phyloP scores from a whole-genome alignment of 2,888 invertebrate genomes.

The Muscina levida region DNA sequence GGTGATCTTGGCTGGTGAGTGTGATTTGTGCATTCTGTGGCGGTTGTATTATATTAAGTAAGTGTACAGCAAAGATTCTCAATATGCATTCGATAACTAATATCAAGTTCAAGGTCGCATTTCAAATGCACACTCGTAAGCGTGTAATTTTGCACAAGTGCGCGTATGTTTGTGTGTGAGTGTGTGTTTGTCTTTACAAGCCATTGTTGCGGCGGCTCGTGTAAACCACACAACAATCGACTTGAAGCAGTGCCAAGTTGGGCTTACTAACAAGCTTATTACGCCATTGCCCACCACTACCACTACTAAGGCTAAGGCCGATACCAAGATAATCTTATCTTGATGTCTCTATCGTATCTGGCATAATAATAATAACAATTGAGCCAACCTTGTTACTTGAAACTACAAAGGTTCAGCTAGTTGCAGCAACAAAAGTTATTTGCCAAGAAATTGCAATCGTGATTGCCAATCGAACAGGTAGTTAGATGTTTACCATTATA shows the following conservation, averaged over 20 bases:
- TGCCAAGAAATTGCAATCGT: too few species aligned
- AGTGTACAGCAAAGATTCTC: conserved; percentile 53
- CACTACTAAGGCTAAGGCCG: not conserved
- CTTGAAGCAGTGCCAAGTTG: conserved; percentile 41
- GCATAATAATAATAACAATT: not conserved
- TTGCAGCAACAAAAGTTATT: too few species aligned
- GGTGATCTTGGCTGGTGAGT: conserved; percentile 28
- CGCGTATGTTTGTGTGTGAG: conserved; percentile 22
- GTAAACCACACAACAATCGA: conserved; percentile 43
- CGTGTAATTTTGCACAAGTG: conserved; percentile 34
- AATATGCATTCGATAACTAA: conserved; percentile 62
- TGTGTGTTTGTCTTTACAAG: conserved; percentile 23
- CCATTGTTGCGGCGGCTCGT: conserved; percentile 27
- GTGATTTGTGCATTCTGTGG: conserved; percentile 35
- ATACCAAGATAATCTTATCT: conserved; percentile 24
- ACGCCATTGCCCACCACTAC: too few species aligned
- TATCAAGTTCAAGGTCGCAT: conserved; percentile 65
- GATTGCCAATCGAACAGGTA: too few species aligned
- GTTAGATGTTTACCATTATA: too few species aligned
- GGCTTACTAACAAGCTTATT: conserved; percentile 15
- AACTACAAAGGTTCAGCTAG: too few species aligned
- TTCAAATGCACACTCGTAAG: conserved; percentile 64
- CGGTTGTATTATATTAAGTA: conserved; percentile 46
- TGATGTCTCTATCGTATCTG: conserved; percentile 1
- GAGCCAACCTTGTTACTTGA: too few species aligned